These are phyloP conservation scores for Etheostoma cragini DNA, from an alignment of 2,113 vertebrate species.

Conservation along the genomic window DNA sequence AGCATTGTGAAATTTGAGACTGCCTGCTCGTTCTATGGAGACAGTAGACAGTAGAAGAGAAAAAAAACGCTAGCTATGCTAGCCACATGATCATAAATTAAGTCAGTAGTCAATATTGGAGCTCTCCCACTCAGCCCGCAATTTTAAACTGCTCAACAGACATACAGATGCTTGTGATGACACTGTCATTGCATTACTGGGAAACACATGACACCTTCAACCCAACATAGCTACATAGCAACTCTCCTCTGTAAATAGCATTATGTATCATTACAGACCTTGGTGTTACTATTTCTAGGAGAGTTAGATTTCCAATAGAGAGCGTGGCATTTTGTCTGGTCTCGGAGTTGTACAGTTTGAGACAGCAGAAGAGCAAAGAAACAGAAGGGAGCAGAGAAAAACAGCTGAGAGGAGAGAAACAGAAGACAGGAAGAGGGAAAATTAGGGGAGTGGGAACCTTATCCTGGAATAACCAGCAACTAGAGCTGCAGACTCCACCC, in stretches of 20 bases:
- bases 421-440: constrained; percentile 66
- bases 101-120: constrained; percentile 18
- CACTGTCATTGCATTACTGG: constrained; percentile 1
- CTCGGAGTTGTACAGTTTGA: constrained; percentile 32
- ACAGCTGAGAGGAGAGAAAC: constrained; percentile 55
- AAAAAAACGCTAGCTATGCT: constrained; percentile 14
- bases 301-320: constrained; percentile 23
- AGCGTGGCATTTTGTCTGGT: constrained; percentile 54
- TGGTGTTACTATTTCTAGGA: constrained; percentile 53
- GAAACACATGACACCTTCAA: constrained; percentile 52
- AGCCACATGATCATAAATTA: constrained; percentile 40
- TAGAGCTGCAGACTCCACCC: constrained; percentile 82
- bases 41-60: constrained; percentile 35
- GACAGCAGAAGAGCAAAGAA: constrained; percentile 37
- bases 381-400: constrained; percentile 24
- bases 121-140: constrained; percentile 3
- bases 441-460: constrained; percentile 82
- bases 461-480: constrained; percentile 85
- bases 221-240: constrained; percentile 15
- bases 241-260: constrained; percentile 62
- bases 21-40: constrained; percentile 41
- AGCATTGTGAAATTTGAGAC: constrained; percentile 74
- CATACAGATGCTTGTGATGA: background rate
- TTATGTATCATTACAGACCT: constrained; percentile 39
- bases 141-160: background rate